phyloP scores from a whole-genome alignment of 53 echinoderm and acorn worm species.

The Paracentrotus lividus region DNA sequence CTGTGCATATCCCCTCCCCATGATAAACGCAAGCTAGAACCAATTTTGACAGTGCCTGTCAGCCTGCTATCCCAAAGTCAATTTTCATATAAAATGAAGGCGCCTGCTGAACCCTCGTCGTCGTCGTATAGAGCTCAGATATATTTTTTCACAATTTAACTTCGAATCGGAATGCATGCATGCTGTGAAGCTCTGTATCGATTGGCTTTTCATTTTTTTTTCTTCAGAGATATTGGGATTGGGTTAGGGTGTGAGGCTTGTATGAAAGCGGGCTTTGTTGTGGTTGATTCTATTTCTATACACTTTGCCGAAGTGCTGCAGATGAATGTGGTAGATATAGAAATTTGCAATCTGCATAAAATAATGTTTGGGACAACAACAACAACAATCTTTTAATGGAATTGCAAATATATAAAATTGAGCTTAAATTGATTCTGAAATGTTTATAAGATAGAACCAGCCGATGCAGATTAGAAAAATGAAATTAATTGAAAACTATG shows the following conservation, averaged over 20 bases:
- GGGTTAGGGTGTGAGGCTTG: constrained; percentile 32
- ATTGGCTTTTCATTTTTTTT: constrained; percentile 11
- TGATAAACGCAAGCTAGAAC: constrained; percentile 1
- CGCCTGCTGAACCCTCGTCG: constrained; percentile 36
- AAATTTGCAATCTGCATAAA: background rate
- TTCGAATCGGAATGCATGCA: constrained; percentile 17
- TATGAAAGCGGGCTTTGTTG: constrained; percentile 9
- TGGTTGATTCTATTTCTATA: background rate
- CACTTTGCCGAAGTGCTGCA: background rate
- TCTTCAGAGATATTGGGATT: background rate
- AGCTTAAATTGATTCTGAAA: too few relatives aligned
- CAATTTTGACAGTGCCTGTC: constrained; percentile 32
- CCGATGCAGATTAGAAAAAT: too few relatives aligned
- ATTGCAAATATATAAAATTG: too few relatives aligned
- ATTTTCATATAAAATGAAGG: constrained; percentile 57
- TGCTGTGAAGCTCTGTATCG: constrained; percentile 43
- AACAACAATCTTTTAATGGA: too few relatives aligned
- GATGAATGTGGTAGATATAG: background rate
- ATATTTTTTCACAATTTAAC: constrained; percentile 31
- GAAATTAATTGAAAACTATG: too few relatives aligned
- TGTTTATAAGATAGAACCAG: too few relatives aligned
- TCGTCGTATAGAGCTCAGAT: constrained; percentile 37
- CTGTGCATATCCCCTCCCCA: constrained; percentile 14
- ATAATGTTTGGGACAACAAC: background rate
- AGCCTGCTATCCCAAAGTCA: constrained; percentile 47